phyloP scores from a whole-genome alignment of 1,140 invertebrate genomes.

The Schlechtendalia chinensis region DNA sequence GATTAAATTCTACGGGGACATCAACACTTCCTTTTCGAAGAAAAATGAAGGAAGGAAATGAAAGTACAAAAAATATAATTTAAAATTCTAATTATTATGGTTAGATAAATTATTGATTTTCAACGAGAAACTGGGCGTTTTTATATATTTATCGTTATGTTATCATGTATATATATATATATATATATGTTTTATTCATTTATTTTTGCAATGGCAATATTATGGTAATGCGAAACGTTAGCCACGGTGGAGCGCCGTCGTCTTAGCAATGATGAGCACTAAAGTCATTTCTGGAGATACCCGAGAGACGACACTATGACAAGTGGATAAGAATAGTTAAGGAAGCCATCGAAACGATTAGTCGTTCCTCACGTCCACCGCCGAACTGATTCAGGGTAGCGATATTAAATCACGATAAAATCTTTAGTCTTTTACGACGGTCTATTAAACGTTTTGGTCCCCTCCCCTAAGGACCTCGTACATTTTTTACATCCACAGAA shows the following conservation, averaged over 20 bases:
- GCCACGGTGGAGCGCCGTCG: background rate
- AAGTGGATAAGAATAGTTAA: conserved; percentile 14
- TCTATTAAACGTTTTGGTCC: conserved; percentile 41
- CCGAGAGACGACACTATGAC: background rate
- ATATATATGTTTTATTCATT: conserved; percentile 14
- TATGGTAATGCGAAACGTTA: conserved; percentile 37
- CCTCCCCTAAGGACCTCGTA: conserved; percentile 15
- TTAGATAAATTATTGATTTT: background rate
- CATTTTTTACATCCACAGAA: conserved; percentile 40
- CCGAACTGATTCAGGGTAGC: conserved; percentile 6
- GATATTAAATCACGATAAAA: conserved; percentile 49
- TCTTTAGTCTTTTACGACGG: conserved; percentile 45
- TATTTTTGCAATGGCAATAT: conserved; percentile 37
- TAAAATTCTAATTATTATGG: background rate
- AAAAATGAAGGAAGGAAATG: no score
- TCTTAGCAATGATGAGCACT: conserved; percentile 28
- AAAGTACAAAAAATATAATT: background rate
- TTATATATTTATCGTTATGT: background rate
- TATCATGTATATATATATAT: background rate
- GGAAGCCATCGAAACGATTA: conserved; percentile 43
- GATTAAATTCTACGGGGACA: conserved; percentile 16
- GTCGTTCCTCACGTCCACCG: conserved; percentile 12
- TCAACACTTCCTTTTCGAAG: background rate
- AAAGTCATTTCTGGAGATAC: conserved; percentile 31
- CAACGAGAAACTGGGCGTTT: background rate